Conservation (phyloP, 1,140 invertebrate species). For the Homarus americanus region DNA sequence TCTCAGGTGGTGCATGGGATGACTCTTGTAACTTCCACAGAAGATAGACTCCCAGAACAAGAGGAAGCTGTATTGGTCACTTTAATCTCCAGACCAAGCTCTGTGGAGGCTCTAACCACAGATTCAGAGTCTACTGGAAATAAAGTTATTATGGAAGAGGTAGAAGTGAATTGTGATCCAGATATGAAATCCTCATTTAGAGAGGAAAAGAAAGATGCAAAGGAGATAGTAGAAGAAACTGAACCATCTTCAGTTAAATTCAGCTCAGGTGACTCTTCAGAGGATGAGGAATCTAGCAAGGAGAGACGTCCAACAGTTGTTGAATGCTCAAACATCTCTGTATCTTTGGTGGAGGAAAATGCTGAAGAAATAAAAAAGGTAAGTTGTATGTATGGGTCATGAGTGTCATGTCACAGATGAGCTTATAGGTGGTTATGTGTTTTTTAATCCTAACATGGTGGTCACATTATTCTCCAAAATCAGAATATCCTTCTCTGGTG, state of each 20-base stretch:
- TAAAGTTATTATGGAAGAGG: background rate
- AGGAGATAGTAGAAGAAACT: background rate
- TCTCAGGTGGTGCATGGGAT: constrained; percentile 50
- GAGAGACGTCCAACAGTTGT: constrained; percentile 17
- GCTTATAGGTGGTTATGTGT: constrained; percentile 34
- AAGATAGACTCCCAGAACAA: constrained; percentile 43
- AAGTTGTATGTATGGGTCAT: constrained; percentile 24
- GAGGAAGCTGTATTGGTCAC: constrained; percentile 68
- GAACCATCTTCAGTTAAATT: background rate
- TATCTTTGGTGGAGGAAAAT: constrained; percentile 5
- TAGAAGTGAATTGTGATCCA: background rate
- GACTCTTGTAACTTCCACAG: constrained; percentile 61
- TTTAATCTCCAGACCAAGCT: constrained; percentile 63
- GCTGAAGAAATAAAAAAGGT: constrained; percentile 33
- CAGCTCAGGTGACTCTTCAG: constrained; percentile 33
- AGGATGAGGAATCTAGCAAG: constrained; percentile 26
- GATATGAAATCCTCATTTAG: background rate
- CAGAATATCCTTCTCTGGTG: constrained; percentile 61
- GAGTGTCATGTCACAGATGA: background rate
- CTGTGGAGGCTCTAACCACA: constrained; percentile 58
- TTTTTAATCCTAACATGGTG: constrained; percentile 27
- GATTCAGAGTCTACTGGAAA: constrained; percentile 4
- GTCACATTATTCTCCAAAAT: constrained; percentile 57
- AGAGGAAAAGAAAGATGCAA: background rate
- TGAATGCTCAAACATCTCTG: constrained; percentile 22